phyloP scores from a whole-genome alignment of 2,797 vertebrate genomes.

The Triplophysa yarkandensis region DNA sequence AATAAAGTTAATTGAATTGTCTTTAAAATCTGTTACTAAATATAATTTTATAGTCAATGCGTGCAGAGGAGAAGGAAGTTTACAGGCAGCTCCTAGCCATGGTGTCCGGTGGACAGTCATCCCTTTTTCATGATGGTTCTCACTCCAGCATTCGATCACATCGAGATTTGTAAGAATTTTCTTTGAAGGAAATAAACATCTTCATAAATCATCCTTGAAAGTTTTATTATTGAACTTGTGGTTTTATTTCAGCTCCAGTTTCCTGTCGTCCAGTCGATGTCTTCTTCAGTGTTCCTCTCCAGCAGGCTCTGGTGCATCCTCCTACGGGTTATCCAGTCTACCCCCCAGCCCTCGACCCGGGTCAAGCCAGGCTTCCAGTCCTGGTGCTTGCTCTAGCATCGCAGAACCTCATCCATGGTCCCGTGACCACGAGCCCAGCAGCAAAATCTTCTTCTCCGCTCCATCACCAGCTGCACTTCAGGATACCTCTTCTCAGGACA shows the following conservation, averaged over 20 bases:
- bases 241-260: conserved; percentile 72
- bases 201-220: too few species aligned
- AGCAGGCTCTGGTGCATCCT: conserved; percentile 64
- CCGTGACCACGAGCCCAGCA: conserved; percentile 61
- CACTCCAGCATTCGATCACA: conserved; percentile 81
- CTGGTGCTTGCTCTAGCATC: conserved; percentile 62
- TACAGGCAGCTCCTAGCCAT: conserved; percentile 91
- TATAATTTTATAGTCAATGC: conserved; percentile 78
- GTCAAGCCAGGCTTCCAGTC: conserved; percentile 75
- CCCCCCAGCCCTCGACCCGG: conserved; percentile 67
- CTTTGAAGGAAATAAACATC: too few species aligned
- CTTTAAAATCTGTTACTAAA: background rate
- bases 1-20: background rate
- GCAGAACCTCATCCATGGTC: conserved; percentile 63
- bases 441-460: conserved; percentile 55
- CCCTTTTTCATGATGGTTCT: conserved; percentile 77
- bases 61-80: conserved; percentile 90
- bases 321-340: conserved; percentile 67
- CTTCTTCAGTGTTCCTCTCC: conserved; percentile 68
- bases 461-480: conserved; percentile 71
- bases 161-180: conserved; percentile 84
- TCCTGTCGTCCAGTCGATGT: conserved; percentile 73
- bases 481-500: conserved; percentile 78
- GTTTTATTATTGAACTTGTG: background rate
- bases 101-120: conserved; percentile 88